These are phyloP conservation scores for Heliopora coerulea DNA, from an alignment of 92 coral and sea anemone genomes.

Conservation along the genomic window DNA sequence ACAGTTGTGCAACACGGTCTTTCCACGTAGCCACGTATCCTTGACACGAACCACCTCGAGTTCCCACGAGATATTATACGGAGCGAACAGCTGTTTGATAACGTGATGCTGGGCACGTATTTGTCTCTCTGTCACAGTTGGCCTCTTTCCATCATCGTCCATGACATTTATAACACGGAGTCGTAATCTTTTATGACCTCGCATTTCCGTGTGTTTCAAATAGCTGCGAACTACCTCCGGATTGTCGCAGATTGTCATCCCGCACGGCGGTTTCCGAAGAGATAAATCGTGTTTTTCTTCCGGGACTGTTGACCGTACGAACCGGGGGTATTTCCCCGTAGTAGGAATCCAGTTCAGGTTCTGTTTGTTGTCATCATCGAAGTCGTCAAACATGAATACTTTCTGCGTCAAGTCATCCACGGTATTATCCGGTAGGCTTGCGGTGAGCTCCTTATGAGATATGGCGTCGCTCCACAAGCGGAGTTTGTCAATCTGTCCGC, in stretches of 20 bases:
- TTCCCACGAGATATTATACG: conserved; percentile 75
- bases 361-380: conserved; percentile 41
- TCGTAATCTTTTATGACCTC: conserved; percentile 61
- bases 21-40: conserved; percentile 73
- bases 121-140: conserved; percentile 66
- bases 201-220: conserved; percentile 63
- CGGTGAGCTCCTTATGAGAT: conserved; percentile 73
- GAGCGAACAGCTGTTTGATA: conserved; percentile 59
- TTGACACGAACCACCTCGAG: conserved; percentile 51
- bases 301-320: conserved; percentile 76
- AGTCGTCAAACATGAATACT: conserved; percentile 64
- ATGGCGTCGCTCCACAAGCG: conserved; percentile 85
- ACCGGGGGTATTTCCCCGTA: conserved; percentile 61
- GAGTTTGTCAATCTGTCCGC: conserved; percentile 88
- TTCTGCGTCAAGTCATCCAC: conserved; percentile 25
- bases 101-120: conserved; percentile 59
- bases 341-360: conserved; percentile 60
- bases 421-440: conserved; percentile 55
- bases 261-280: conserved; percentile 88
- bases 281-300: conserved; percentile 87
- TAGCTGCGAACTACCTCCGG: conserved; percentile 91
- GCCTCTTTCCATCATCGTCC: conserved; percentile 80
- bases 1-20: conserved; percentile 69
- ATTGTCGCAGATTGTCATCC: conserved; percentile 90
- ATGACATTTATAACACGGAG: conserved; percentile 78